A percentile compares a stretch with the other conserved stretches of the same genome.
Evolutionary conservation across 2,113 vertebrate species (phyloP).

Genomic region (Cygnus buccinator): DNA sequence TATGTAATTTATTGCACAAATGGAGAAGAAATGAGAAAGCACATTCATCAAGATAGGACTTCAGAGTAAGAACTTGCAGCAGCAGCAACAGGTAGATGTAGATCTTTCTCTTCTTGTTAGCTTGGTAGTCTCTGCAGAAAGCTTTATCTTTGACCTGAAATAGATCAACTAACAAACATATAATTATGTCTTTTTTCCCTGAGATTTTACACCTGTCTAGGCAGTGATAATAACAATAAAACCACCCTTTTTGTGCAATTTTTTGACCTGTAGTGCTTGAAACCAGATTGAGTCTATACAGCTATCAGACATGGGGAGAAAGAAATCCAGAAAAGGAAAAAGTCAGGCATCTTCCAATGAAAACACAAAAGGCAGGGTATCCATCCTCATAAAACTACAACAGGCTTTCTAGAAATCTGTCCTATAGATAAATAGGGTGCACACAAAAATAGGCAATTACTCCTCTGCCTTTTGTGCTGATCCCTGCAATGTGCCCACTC

Average conservation of each 20-base stretch:
- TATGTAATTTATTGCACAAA: background rate
- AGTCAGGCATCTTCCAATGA: background rate
- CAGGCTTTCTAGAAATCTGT: background rate
- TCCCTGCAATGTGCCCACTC: accelerated
- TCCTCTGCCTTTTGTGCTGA: background rate
- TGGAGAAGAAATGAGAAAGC: background rate
- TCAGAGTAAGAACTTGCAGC: background rate
- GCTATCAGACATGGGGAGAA: background rate
- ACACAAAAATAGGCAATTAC: background rate
- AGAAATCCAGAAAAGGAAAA: background rate
- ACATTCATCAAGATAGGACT: background rate
- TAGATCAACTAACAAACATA: background rate
- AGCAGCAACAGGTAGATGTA: background rate
- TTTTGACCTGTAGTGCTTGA: background rate
- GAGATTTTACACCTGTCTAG: background rate
- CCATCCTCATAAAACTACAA: background rate
- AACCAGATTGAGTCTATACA: background rate
- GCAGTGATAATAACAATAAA: background rate
- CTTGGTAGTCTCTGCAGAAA: background rate
- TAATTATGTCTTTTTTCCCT: background rate
- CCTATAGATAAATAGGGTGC: background rate
- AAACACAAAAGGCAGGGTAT: background rate
- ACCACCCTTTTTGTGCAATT: too few relatives aligned
- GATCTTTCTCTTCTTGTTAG: background rate
- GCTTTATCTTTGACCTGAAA: background rate